These are phyloP conservation scores for Mythimna impura DNA, from an alignment of 2,888 invertebrate genomes.

Conservation along the genomic window DNA sequence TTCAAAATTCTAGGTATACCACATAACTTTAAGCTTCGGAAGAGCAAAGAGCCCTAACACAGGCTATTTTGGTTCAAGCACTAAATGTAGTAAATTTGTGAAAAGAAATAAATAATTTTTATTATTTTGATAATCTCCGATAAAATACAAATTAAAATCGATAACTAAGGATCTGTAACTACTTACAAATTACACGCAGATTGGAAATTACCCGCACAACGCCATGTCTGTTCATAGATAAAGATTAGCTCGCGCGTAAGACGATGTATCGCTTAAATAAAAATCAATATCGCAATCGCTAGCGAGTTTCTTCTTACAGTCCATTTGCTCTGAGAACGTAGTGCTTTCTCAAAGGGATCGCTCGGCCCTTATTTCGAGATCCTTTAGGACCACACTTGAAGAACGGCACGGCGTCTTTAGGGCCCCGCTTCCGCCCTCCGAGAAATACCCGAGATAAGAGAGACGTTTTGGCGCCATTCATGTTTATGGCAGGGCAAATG, in stretches of 20 bases:
- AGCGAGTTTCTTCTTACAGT: constrained; percentile 87
- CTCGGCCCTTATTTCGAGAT: constrained; percentile 87
- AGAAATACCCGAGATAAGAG: constrained; percentile 90
- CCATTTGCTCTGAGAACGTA: constrained; percentile 88
- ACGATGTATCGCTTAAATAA: constrained; percentile 83
- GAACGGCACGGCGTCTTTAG: constrained; percentile 83
- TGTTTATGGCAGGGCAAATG: constrained; percentile 90
- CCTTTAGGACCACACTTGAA: constrained; percentile 89
- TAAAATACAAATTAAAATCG: constrained; percentile 3
- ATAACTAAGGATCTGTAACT: background rate
- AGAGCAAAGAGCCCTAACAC: no score
- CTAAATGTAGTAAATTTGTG: no score
- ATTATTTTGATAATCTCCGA: background rate
- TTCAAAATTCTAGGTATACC: no score
- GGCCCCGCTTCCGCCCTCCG: constrained; percentile 87
- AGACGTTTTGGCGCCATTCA: constrained; percentile 90
- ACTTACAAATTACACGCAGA: constrained; percentile 6
- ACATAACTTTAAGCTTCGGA: no score
- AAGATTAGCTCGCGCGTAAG: constrained; percentile 72
- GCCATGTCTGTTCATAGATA: constrained; percentile 67
- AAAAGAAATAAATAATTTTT: no score
- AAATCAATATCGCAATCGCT: constrained; percentile 88
- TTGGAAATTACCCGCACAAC: constrained; percentile 25
- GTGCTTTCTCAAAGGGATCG: constrained; percentile 87
- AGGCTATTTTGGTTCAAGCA: no score